phyloP scores from a whole-genome alignment of 2,113 vertebrate genomes.

The Rousettus leschenaultii region DNA sequence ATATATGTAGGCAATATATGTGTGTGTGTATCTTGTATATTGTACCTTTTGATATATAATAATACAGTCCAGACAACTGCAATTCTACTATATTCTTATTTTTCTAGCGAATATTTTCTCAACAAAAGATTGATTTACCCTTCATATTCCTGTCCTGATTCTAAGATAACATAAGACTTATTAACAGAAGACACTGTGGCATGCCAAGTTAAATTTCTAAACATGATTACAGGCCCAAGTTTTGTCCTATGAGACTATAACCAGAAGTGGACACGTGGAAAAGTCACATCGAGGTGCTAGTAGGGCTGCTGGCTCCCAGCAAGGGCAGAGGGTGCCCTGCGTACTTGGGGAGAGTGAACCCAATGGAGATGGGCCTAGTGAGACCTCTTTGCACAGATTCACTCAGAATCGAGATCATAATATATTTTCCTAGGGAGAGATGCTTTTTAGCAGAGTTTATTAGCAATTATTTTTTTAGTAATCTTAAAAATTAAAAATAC shows the following conservation, averaged over 20 bases:
- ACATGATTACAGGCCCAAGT: not conserved
- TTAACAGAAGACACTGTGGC: not conserved
- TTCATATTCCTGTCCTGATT: not conserved
- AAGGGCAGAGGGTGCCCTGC: not conserved
- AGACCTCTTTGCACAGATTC: not conserved
- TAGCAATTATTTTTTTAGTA: conserved; percentile 54
- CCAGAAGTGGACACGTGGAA: not conserved
- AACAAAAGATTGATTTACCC: not conserved
- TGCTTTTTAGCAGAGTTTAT: conserved; percentile 47
- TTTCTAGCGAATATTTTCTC: not conserved
- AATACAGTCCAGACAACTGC: not conserved
- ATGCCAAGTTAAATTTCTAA: not conserved
- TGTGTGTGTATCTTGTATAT: not conserved
- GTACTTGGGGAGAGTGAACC: not conserved
- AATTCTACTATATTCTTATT: conserved; percentile 5
- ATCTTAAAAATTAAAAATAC: conserved; percentile 49
- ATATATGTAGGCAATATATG: not conserved
- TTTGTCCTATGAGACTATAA: not conserved
- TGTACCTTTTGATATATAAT: not conserved
- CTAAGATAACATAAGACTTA: not conserved
- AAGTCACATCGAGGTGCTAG: not conserved
- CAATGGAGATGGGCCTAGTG: not conserved
- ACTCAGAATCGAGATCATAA: not conserved
- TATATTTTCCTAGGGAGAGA: not conserved
- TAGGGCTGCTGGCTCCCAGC: not conserved